These are phyloP conservation scores for Mesorhabditis belari DNA, from an alignment of 2,888 invertebrate genomes.

Conservation along the genomic window DNA sequence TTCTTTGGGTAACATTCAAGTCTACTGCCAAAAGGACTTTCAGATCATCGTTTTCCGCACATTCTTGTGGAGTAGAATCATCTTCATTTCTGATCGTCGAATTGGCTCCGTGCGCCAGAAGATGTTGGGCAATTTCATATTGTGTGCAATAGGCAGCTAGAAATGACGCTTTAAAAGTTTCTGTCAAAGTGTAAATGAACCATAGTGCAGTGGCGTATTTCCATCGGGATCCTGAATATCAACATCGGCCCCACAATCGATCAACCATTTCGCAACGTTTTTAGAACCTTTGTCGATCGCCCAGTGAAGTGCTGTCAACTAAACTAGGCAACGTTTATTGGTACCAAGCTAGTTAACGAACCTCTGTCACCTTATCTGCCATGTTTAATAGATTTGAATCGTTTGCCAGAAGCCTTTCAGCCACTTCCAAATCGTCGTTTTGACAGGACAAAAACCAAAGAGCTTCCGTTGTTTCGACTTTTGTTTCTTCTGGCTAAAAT, in stretches of 20 bases:
- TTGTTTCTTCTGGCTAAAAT: not conserved
- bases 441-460: constrained; percentile 21
- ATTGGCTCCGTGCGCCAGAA: no score
- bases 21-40: no score
- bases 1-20: no score
- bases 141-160: no score
- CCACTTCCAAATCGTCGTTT: constrained; percentile 6
- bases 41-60: no score
- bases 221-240: constrained; percentile 32
- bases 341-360: constrained; percentile 2
- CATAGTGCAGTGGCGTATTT: constrained; percentile 40
- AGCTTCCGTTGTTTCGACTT: not conserved
- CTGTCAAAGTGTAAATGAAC: constrained; percentile 12
- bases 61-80: no score
- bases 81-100: no score
- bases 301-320: constrained; percentile 32
- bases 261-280: constrained; percentile 11
- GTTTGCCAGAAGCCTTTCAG: constrained; percentile 6
- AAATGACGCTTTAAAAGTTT: no score
- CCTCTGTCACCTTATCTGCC: no score
- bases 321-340: not conserved
- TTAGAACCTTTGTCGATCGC: constrained; percentile 23
- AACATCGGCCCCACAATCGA: constrained; percentile 25
- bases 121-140: no score
- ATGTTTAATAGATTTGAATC: constrained; percentile 10